Conservation (phyloP, 2,888 invertebrate species). For the Melanophora roralis region DNA sequence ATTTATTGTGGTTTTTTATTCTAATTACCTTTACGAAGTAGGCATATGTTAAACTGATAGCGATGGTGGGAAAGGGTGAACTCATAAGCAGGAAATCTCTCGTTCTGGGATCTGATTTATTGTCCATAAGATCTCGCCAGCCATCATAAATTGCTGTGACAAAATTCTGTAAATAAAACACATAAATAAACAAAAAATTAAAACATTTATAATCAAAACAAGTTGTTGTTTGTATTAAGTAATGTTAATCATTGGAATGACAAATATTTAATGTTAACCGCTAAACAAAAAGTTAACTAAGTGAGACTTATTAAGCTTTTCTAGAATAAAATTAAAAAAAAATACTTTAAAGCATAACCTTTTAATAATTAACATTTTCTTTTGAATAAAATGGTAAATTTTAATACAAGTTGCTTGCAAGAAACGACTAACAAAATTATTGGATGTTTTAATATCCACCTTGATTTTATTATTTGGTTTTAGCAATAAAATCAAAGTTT, state of each 20-base stretch:
- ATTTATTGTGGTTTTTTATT: no score
- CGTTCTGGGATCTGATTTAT: constrained; percentile 89
- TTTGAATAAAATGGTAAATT: no score
- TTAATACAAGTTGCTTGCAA: no score
- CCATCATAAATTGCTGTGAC: constrained; percentile 76
- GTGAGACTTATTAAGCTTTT: neutral
- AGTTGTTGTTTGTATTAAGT: neutral
- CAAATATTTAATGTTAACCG: neutral
- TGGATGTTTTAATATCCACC: no score
- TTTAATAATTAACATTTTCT: no score
- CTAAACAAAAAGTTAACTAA: neutral
- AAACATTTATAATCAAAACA: neutral
- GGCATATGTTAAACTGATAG: constrained; percentile 86
- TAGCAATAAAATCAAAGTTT: no score
- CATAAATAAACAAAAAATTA: constrained; percentile 41
- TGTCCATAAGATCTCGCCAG: constrained; percentile 86
- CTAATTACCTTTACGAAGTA: constrained; percentile 83
- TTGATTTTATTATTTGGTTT: no score
- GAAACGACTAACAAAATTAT: no score
- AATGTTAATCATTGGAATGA: neutral
- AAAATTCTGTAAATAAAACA: constrained; percentile 70
- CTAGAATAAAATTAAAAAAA: neutral
- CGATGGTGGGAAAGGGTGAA: constrained; percentile 86
- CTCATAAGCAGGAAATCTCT: constrained; percentile 89
- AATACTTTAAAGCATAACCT: no score